phyloP scores from a whole-genome alignment of 2,113 vertebrate species.

The Genyomyrus donnyi region DNA sequence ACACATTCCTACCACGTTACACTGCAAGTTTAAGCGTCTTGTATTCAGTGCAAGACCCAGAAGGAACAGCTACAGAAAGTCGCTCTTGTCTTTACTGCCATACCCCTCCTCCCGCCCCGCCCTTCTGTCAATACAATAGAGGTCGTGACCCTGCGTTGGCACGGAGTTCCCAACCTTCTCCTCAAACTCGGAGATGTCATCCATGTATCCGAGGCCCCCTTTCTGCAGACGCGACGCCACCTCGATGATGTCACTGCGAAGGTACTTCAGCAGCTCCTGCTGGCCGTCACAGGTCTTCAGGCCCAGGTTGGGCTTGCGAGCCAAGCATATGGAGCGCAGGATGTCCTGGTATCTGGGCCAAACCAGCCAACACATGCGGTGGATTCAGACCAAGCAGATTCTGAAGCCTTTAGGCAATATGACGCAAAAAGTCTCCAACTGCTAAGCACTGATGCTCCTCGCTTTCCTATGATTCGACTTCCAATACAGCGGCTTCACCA shows the following conservation, averaged over 20 bases:
- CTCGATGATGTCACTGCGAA: slow-evolving; percentile 88
- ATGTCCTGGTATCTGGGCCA: slow-evolving; percentile 80
- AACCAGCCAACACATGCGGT: background rate
- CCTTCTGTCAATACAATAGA: background rate
- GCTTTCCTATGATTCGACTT: background rate
- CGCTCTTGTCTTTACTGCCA: background rate
- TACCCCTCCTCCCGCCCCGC: background rate
- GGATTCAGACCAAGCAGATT: background rate
- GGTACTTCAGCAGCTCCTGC: slow-evolving; percentile 80
- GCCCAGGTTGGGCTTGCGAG: slow-evolving; percentile 74
- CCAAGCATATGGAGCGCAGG: slow-evolving; percentile 81
- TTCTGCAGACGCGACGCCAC: slow-evolving; percentile 88
- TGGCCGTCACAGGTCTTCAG: slow-evolving; percentile 81
- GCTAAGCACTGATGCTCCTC: background rate
- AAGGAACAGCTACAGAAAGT: background rate
- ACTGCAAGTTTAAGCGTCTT: background rate
- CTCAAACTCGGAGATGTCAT: slow-evolving; percentile 77
- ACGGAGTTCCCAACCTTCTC: slow-evolving; percentile 61
- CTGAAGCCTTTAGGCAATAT: background rate
- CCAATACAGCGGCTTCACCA: background rate
- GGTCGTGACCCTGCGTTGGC: background rate
- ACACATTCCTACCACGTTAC: background rate
- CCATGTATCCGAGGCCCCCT: slow-evolving; percentile 87
- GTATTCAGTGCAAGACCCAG: background rate
- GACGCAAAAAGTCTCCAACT: background rate